These are phyloP conservation scores for Prosapia bicincta DNA, from an alignment of 2,888 invertebrate species.

Conservation along the genomic window DNA sequence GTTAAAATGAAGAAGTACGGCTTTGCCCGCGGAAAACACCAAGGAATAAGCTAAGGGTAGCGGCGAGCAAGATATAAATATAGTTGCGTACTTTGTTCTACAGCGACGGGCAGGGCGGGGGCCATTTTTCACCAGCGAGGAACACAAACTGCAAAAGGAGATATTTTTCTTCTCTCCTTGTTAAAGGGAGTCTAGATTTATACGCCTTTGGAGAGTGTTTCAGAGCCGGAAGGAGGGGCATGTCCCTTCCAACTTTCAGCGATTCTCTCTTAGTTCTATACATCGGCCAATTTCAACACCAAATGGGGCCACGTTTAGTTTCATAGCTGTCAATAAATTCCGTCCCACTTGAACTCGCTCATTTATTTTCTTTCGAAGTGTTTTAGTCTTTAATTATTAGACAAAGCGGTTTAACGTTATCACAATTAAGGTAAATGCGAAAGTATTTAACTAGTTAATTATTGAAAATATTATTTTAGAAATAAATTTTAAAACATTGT, in stretches of 20 bases:
- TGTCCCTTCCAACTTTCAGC: not conserved
- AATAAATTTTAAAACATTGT: too few species aligned
- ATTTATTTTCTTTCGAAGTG: too few species aligned
- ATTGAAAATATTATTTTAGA: too few species aligned
- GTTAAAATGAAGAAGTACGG: constrained; percentile 28
- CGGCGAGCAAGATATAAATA: constrained; percentile 30
- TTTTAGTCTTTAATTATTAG: too few species aligned
- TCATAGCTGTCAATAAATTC: constrained; percentile 1
- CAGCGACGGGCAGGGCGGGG: constrained; percentile 4
- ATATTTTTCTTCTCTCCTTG: constrained; percentile 28
- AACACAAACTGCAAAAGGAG: constrained; percentile 29
- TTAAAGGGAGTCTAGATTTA: constrained; percentile 27
- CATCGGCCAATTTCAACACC: constrained; percentile 15
- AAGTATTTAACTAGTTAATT: too few species aligned
- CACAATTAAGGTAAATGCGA: too few species aligned
- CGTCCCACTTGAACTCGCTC: not conserved
- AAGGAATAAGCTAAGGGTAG: constrained; percentile 27
- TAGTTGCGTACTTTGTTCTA: constrained; percentile 28
- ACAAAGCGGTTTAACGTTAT: too few species aligned
- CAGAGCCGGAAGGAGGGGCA: not conserved
- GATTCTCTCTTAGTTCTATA: not conserved
- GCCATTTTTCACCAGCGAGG: constrained; percentile 20
- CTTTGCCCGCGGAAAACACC: constrained; percentile 17
- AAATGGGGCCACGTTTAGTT: constrained; percentile 4
- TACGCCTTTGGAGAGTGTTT: constrained; percentile 27